Evolutionary conservation across 2,888 invertebrate genomes (phyloP), one percentile per base, ranked within the genome.

Genomic region (Clistopyga incitator): DNA sequence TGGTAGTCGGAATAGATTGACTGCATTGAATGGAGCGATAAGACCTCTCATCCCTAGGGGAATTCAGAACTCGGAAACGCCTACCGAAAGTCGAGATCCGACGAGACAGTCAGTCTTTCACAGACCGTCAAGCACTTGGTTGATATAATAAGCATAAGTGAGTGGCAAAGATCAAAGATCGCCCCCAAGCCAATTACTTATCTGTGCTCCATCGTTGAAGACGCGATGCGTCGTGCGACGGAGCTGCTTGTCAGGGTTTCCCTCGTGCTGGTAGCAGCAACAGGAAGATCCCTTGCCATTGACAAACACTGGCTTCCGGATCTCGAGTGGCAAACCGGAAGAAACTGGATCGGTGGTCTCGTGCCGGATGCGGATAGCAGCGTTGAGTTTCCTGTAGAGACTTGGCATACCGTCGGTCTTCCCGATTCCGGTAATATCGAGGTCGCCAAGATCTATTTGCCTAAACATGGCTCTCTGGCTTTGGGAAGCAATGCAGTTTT

Each of bases 301-400:
- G 88, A 90, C 50, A 92, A 92, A 68, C 79, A 86, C 54, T 93
- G 93, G 93, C 84, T 90, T 1, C 91, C 91, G 18, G 86, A 91
- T 85, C 85, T 90, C 45, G 92, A 93, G 70, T 93, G 92, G 92
- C 82, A 82, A 56, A 89, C 88, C 0, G 79, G 82, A 18, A 78
- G 70, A 34, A 93, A 93, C 84, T 93, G 93, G 93, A 23, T 86
- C 8, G 86, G 85, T 13, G 85, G 87, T 20, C 81, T 23, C 6
- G 10, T 87, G 59, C 93, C 93, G 3, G 86, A 88, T 74, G 65
- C 80, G n/a, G 88, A 89, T 75, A 89, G 88, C 76, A 88, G 83
- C 13, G 87, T 92, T 6, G 81, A 88, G 45, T 93, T 93, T 78
- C 93, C 93, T 2, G 65, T 88, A 67, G 89, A 91, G 54, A 89